Evolutionary conservation across 23 tunicate genomes (phyloP).

Genomic region (Ciona savignyi): DNA sequence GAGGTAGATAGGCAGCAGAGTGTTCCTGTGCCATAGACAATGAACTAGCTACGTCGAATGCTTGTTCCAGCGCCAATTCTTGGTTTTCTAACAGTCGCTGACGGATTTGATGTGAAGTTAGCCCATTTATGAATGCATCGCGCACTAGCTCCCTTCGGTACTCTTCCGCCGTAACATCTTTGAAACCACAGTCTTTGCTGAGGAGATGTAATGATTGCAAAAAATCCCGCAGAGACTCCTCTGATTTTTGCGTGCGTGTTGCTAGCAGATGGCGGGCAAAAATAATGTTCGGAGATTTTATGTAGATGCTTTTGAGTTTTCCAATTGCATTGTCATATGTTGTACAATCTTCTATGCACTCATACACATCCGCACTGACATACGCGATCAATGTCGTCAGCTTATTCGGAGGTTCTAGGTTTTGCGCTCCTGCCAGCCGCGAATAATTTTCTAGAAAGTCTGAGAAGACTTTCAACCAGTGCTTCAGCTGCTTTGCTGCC

Average conservation of each 20-base stretch:
- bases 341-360: background rate
- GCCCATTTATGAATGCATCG: too few species aligned
- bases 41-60: slow-evolving; percentile 10
- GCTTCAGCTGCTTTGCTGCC: slow-evolving; percentile 1
- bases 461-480: background rate
- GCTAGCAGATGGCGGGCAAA: background rate
- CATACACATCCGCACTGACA: too few species aligned
- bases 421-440: background rate
- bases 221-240: background rate
- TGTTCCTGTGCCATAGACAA: background rate
- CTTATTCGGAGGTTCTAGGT: background rate
- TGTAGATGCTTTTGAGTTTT: slow-evolving; percentile 1
- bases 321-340: background rate
- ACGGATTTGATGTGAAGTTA: too few species aligned
- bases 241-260: background rate
- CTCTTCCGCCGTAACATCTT: slow-evolving; percentile 3
- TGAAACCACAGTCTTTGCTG: slow-evolving; percentile 5
- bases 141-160: background rate
- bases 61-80: background rate
- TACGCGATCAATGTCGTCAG: background rate
- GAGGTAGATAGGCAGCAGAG: slow-evolving; percentile 2
- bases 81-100: background rate
- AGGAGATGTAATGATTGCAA: slow-evolving; percentile 2
- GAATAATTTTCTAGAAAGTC: background rate
- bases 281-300: background rate